Base-by-base conservation (phyloP, 2,888 invertebrate species). In the Caenorhabditis sinica region DNA sequence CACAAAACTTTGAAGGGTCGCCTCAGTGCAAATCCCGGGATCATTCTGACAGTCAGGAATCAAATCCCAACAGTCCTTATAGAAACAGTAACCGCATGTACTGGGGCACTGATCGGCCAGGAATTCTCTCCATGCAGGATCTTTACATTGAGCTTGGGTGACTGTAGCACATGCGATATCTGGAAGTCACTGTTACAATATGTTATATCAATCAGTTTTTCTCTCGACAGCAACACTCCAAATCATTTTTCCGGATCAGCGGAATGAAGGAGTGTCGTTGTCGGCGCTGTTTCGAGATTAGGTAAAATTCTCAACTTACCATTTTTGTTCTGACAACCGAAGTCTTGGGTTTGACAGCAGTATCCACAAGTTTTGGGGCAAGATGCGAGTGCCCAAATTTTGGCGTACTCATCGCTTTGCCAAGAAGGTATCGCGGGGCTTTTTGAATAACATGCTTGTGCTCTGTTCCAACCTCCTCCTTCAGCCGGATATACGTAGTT, bases 331-430 rank as follows among this genome's bases (percentile, higher is more conserved):
- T 49, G 66, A 65, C 85, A 85, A 28, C 66, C 72, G 74, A 60
- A 85, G 4, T 33, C 40, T 0, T 66, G 63, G 0, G 85, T 79
- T 15, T 73, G 17, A 58, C 85, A 85, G 63, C 85, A 85, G 66
- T 43, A 85, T 66, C 82, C 85, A 65, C 85, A 85, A 30, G 80
- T 71, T 23, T 83, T 86, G 17, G 86, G 75, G 36, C 83, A 83
- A 2, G 43, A 68, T 13, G 49, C 13, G 3, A 73, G 51, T 4
- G 83, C 77, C 8, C 36, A 56, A 11, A 13, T 0, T 36, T 53
- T 53, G 0, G 20, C 15, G 15, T 5, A 17, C n/a, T 25, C 53
- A 20, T 53, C 23, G 5, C 25, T 20, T 28, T 28, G 15, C 45
- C 17, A 15, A 28, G 33, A 2, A 1, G 20, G 4, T 49, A 9